These are phyloP conservation scores for Ammodytes dubius DNA, from an alignment of 2,113 vertebrate species.

Conservation along the genomic window DNA sequence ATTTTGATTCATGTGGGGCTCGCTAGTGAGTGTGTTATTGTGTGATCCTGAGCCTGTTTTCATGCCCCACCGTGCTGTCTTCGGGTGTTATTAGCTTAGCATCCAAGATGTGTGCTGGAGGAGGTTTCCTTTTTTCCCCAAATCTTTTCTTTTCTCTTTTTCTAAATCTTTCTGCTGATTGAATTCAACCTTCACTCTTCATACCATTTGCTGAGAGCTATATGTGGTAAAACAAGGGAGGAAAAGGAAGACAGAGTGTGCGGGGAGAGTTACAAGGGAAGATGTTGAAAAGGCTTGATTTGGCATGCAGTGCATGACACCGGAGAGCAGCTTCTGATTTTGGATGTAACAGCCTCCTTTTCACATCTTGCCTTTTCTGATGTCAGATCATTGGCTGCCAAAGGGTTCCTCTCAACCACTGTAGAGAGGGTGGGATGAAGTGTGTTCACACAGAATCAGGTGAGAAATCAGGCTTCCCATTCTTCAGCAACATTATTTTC, in stretches of 20 bases:
- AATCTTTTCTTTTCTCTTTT: slow-evolving; percentile 20
- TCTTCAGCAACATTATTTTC: slow-evolving; percentile 6
- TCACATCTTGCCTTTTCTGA: slow-evolving; percentile 24
- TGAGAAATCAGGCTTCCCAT: slow-evolving; percentile 8
- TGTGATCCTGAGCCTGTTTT: slow-evolving; percentile 46
- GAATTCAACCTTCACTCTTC: slow-evolving; percentile 41
- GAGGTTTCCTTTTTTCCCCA: slow-evolving; percentile 27
- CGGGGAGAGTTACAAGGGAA: slow-evolving; percentile 4
- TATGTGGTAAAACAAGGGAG: slow-evolving; percentile 32
- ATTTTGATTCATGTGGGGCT: slow-evolving; percentile 75
- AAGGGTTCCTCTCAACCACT: slow-evolving; percentile 22
- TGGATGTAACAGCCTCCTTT: slow-evolving; percentile 27
- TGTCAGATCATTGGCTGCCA: slow-evolving; percentile 7
- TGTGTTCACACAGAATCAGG: slow-evolving; percentile 18
- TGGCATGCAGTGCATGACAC: slow-evolving; percentile 21
- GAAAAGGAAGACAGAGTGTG: background rate
- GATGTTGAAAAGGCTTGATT: slow-evolving; percentile 8
- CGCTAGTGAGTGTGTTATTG: slow-evolving; percentile 65
- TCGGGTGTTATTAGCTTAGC: slow-evolving; percentile 70
- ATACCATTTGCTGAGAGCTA: slow-evolving; percentile 26
- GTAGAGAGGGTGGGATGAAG: background rate
- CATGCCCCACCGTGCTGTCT: slow-evolving; percentile 30
- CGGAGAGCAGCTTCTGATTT: slow-evolving; percentile 19
- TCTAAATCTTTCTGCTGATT: slow-evolving; percentile 47
- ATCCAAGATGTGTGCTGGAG: slow-evolving; percentile 49